Base-by-base conservation (phyloP, 2,797 vertebrate species). In the Poeciliopsis turneri region DNA sequence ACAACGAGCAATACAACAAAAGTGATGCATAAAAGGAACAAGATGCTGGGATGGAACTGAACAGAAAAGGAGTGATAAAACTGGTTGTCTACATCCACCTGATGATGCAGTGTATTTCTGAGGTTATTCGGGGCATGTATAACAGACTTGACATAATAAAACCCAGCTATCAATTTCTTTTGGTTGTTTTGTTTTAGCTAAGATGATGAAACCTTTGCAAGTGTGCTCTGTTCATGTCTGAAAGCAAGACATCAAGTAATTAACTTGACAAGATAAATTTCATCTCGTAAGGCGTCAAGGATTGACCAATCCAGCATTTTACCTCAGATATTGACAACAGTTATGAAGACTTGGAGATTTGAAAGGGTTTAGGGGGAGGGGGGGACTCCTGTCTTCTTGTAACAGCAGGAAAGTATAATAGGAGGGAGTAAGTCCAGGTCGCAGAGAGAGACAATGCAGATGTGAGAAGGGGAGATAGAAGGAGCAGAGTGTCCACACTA, bases 81-180 rank as follows among this genome's bases (percentile, higher is more conserved):
- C 93, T 94, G 94, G 93, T 94, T 92, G 91, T 94, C 91, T 93
- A 93, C 94, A 93, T 95, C 93, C 92, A 90, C 90, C 91, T 93
- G 92, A 93, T 92, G 94, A 94, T 92, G 89, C 90, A 85, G 87
- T 87, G 88, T 89, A 89, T 90, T 92, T 93, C 89, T 87, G 85
- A 83, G 78, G 72, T 75, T 82, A 75, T 74, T 70, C 77, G 68
- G 76, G 86, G 75, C 76, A 79, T 53, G 20, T 30, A 36, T 49
- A 43, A 47, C 36, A 57, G 39, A 30, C 45, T 30, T 46, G n/a
- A 43, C 68, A 18, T 68, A 71, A 45, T 53, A 47, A 47, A 28
- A 76, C 71, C 43, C 28, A 76, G 71, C 45, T 33, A 55, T 75
- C 33, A 20, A 80, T 33, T 59, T 33, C 77, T 84, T 76, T 90